Evolutionary conservation across 2,888 invertebrate species (phyloP), one percentile per base, ranked within the genome.

Genomic region (Drosophila phalerata): DNA sequence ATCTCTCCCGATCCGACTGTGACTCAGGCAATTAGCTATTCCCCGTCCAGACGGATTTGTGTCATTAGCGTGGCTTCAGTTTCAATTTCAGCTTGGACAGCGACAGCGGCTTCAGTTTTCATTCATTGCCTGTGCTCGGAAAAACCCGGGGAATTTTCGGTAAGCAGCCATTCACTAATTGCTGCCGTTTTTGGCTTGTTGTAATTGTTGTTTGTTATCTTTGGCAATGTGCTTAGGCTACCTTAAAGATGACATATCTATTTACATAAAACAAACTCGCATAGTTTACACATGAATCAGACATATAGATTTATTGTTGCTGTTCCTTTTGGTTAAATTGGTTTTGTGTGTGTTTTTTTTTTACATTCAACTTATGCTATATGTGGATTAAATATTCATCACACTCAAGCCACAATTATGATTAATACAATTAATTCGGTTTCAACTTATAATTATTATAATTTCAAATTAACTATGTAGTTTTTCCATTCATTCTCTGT

Each of bases 291-390:
- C 80, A 79, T 74, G 77, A 82, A 77, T 88, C 85, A 89, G 75
- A 88, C 83, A 89, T 73, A 52, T 67, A 89, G 73, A 84, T 84
- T 88, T 84, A 86, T 88, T 86, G 85, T 84, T 84, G 66, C 68
- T 79, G 70, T 79, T 70, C 32, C 62, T 66, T 84, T 78, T 69
- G 69, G 47, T 62, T 68, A 55, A 15, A 49, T 58, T 69, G 61
- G n/a, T 47, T 40, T 52, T 40, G 32, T 25, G n/a, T 51, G 37
- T 49, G 28, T 37, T 5, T 62, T 45, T 34, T 34, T 62, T 77
- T 70, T 69, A 84, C 69, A 75, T 43, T 17, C 58, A 69, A 56
- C 73, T 73, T 81, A 73, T 62, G 61, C 32, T 63, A 64, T 61
- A 64, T 62, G 63, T 65, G 77, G 61, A 67, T 82, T 67, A 79